Conservation (phyloP, 2,888 invertebrate genomes). For the Napeogenes inachia region DNA sequence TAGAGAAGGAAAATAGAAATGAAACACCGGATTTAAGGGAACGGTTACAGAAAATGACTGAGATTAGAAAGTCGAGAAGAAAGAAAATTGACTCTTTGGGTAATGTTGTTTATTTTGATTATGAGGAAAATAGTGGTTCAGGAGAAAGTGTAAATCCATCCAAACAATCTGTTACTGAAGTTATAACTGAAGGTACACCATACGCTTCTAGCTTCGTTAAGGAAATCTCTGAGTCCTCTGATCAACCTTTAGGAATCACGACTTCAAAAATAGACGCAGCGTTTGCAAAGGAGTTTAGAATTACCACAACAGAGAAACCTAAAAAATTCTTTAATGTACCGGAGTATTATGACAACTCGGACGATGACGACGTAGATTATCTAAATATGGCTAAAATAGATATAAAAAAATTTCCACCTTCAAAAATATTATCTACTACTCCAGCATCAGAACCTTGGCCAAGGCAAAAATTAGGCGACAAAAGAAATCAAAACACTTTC, state of each 20-base stretch:
- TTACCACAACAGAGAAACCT: constrained; percentile 36
- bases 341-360: constrained; percentile 56
- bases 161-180: constrained; percentile 25
- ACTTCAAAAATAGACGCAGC: constrained; percentile 14
- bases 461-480: constrained; percentile 23
- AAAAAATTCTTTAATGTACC: constrained; percentile 44
- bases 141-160: constrained; percentile 38
- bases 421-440: constrained; percentile 23
- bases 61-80: constrained; percentile 62
- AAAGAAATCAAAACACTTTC: constrained; percentile 29
- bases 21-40: constrained; percentile 56
- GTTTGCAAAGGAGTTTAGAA: constrained; percentile 11
- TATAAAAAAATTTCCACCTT: constrained; percentile 50
- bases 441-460: constrained; percentile 6
- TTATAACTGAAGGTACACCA: constrained; percentile 18
- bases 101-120: constrained; percentile 56
- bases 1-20: constrained; percentile 49
- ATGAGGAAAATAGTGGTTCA: constrained; percentile 51
- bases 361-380: constrained; percentile 60
- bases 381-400: constrained; percentile 55
- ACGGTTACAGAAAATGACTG: constrained; percentile 64
- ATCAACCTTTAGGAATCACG: constrained; percentile 9
- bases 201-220: constrained; percentile 12
- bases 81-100: constrained; percentile 56
- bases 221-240: constrained; percentile 3